Evolutionary conservation across 1,140 invertebrate genomes (phyloP), one percentile per base, ranked within the genome.

Genomic region (Marisa cornuarietis): DNA sequence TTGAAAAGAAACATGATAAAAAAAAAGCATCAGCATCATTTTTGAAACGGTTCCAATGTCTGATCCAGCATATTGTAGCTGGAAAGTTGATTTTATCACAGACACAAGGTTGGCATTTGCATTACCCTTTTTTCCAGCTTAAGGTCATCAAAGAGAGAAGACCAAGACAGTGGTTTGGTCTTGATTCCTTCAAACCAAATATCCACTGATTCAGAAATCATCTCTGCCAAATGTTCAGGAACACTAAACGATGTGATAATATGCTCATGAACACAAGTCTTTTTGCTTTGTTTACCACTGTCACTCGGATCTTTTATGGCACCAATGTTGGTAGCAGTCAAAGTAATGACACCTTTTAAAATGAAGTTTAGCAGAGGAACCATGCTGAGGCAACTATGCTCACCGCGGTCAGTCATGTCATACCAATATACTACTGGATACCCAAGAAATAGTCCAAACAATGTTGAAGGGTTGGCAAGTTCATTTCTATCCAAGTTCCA

Each of bases 381-480:
- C 63, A 68, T 54, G 22, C 18, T n/a, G 5, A 77, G 65, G 24
- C 76, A 69, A 49, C 66, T 77, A 1, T 69, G 42, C 11, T n/a
- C 16, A n/a, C 63, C n/a, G 11, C 51, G 49, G 4, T 68, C 9
- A 13, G 14, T 14, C 76, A 77, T 69, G 51, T 77, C 76, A 42
- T 77, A 77, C 20, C 31, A 77, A 54, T 77, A 77, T n/a, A 77
- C 76, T 65, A 69, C 76, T 24, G 76, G 76, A 26, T 77, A 77
- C 42, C 65, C 76, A 10, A 77, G 76, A 24, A 77, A 77, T 31
- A 77, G 16, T 2, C 76, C 76, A 68, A 77, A 77, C 49, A 77
- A 54, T 26, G 76, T 77, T 24, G 76, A 77, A 22, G 76, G 63
- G 51, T 77, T 77, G 18, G 49, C 42, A 24, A 9, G 62, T 22